Evolutionary conservation across 2,888 invertebrate genomes (phyloP), one percentile per base, ranked within the genome.

Genomic region (Cheilosia scutellata): DNA sequence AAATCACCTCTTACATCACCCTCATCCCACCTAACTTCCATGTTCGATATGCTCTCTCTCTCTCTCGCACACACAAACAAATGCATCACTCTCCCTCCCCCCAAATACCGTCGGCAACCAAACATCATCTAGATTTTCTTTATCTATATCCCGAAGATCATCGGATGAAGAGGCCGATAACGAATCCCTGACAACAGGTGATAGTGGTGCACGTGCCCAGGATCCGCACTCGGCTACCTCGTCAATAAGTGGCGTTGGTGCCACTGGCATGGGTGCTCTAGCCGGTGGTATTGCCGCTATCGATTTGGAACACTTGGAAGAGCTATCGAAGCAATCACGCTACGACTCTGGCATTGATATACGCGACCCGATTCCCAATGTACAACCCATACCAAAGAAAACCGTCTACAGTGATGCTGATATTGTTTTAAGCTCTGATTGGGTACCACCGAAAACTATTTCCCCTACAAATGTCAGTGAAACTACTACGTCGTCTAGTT

Each of bases 311-410:
- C 87, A 93, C 91, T 88, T 94, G 94, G 90, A 91, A 89, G 95
- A 95, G 91, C 94, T 96, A 90, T 95, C 95, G 89, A 97, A 97
- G 92, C 95, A 96, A 89, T 96, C 96, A 89, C 97, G 96, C 93
- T 97, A 97, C 92, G 97, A 97, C 93, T 97, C 97, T 11, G 97
- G 97, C 89, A 97, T 97, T 90, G 97, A 97, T 93, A 97, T 97
- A 89, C 94, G 96, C 89, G 97, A 97, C 91, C 95, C 96, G 60
- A 89, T 95, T 90, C 94, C 95, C 89, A 93, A 94, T 90, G 94
- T 95, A 88, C 95, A 94, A 86, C 94, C 95, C 47, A 94, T 94
- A 89, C 94, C 92, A 90, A 91, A 92, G 89, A 93, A 93, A 91
- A 89, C 92, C 74, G 91, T 96, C 88, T 97, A 96, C 93, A 96